Evolutionary conservation across 2,888 invertebrate genomes (phyloP).

Genomic region (Fragum whitleyi): DNA sequence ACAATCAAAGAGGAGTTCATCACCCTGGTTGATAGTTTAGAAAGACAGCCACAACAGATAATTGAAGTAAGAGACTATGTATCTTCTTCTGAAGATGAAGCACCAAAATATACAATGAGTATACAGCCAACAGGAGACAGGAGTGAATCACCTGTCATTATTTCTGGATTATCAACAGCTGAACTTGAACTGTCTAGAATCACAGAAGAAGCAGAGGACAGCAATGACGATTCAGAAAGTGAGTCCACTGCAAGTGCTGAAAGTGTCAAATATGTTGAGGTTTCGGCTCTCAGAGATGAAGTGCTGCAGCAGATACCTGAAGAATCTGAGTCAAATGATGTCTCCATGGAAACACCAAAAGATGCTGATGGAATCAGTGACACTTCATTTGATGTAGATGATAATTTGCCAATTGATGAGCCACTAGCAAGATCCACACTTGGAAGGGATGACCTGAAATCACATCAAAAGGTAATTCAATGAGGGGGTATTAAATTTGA

Average conservation of each 20-base stretch:
- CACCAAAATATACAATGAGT: conserved; percentile 53
- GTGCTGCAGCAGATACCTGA: conserved; percentile 60
- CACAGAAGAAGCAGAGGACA: conserved; percentile 57
- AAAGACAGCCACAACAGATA: conserved; percentile 51
- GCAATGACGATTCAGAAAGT: conserved; percentile 45
- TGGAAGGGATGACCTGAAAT: conserved; percentile 34
- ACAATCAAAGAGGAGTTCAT: conserved; percentile 64
- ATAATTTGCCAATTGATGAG: conserved; percentile 48
- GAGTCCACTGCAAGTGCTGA: conserved; percentile 74
- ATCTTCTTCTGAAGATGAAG: conserved; percentile 57
- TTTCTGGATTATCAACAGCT: conserved; percentile 52
- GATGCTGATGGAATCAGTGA: conserved; percentile 52
- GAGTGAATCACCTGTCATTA: conserved; percentile 83
- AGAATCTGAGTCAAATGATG: conserved; percentile 55
- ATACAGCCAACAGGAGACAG: conserved; percentile 54
- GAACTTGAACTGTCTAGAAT: conserved; percentile 62
- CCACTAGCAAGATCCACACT: conserved; percentile 58
- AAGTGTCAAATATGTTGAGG: conserved; percentile 54
- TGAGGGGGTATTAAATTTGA: too few relatives aligned
- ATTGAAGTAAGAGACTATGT: conserved; percentile 66
- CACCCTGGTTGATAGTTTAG: conserved; percentile 55
- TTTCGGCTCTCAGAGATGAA: conserved; percentile 44
- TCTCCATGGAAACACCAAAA: conserved; percentile 44
- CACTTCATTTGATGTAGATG: conserved; percentile 59
- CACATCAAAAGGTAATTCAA: conserved; percentile 43